Base-by-base conservation (phyloP, 2,797 vertebrate genomes). In the Lacerta bilineata region DNA sequence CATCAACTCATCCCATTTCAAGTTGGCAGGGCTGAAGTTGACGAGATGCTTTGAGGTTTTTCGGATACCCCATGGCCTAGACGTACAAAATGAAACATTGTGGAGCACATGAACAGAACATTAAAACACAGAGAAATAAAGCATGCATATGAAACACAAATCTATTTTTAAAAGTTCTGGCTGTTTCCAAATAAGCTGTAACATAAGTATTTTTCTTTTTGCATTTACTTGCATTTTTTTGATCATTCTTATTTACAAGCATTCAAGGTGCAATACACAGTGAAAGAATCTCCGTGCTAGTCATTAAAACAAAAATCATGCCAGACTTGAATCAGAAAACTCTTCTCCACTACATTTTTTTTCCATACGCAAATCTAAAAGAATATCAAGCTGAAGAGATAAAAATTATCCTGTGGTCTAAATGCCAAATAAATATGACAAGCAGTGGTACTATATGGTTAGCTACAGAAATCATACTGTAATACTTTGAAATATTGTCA, bases 131-230 rank as follows among this genome's bases (percentile, higher is more conserved):
- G 89, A 94, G 93, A 94, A 95, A 95, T 93, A 94, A 95, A 95
- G 93, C 96, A 98, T 97, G 97, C 96, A 95, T 93, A 90, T 76
- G 94, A 94, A 85, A 91, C 41, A 91, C 9, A 93, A 84, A 74
- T 85, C 90, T 75, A 91, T 81, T 55, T 55, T 39, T 50, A 92
- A 92, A n/a, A 11, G 39, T 86, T 84, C 36, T 93, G 68, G 85
- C 85, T 87, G 41, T 80, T 87, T 92, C 91, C 75, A 94, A 95
- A 94, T 84, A 90, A 88, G 81, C 82, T 23, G 46, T 93, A n/a
- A 93, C 76, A 83, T 95, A 94, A 93, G 83, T 86, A 6, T 25
- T 71, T 87, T 93, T 87, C 4, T 72, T 87, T 91, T 85, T 84
- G 10, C 80, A 87, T 93, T 90, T 93, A 90, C 95, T 95, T 95